These are phyloP conservation scores for Diadegma fenestrale DNA, from an alignment of 2,888 invertebrate genomes.

Conservation along the genomic window DNA sequence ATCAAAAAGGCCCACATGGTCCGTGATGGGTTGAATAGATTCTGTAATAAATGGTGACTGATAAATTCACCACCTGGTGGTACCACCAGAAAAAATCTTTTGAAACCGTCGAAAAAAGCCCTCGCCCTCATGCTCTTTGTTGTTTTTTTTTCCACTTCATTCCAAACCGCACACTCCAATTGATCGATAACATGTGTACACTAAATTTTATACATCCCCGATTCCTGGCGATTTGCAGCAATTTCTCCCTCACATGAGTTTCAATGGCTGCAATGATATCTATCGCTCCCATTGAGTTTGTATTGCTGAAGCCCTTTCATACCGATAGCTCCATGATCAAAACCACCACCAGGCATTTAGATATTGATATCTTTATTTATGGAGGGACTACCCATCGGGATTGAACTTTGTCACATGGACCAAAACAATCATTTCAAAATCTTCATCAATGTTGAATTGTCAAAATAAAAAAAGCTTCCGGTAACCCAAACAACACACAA, in stretches of 20 bases:
- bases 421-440: background rate
- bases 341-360: constrained; percentile 23
- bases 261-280: constrained; percentile 34
- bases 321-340: constrained; percentile 43
- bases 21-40: too few relatives aligned
- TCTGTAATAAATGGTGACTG: too few relatives aligned
- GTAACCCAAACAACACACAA: background rate
- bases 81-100: too few relatives aligned
- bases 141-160: background rate
- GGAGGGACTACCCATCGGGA: background rate
- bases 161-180: constrained; percentile 10
- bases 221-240: constrained; percentile 2
- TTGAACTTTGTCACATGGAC: background rate
- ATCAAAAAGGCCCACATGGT: too few relatives aligned
- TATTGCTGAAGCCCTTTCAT: constrained; percentile 4
- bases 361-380: constrained; percentile 34
- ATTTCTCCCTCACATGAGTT: constrained; percentile 5
- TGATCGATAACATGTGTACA: background rate
- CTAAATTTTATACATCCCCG: constrained; percentile 16
- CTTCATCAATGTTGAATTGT: background rate
- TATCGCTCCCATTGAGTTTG: constrained; percentile 33
- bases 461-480: background rate
- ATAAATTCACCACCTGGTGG: too few relatives aligned
- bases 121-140: background rate
- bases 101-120: too few relatives aligned